Percentiles rank a stretch among this genome's conserved stretches.
phyloP scores from a whole-genome alignment of 2,888 invertebrate species.

The Pristionchus arcanus region DNA sequence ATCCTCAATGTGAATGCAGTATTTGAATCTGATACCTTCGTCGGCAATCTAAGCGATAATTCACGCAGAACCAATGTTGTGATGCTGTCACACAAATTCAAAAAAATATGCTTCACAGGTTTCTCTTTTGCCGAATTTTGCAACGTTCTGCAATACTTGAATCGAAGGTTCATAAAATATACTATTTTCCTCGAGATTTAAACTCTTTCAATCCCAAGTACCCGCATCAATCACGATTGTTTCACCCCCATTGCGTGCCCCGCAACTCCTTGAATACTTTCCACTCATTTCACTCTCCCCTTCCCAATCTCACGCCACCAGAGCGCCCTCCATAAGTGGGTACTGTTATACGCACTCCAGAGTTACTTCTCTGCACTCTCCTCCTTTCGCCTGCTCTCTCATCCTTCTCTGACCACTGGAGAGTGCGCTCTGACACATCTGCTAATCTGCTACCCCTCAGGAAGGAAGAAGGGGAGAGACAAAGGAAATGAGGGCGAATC shows the following conservation, averaged over 20 bases:
- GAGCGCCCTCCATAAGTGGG: conserved; percentile 40
- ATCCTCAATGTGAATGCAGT: too few species aligned
- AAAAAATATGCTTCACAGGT: background rate
- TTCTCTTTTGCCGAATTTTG: background rate
- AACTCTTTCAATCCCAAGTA: background rate
- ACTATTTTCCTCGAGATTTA: background rate
- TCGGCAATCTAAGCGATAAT: too few species aligned
- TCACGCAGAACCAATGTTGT: too few species aligned
- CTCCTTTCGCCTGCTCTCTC: background rate
- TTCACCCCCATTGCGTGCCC: background rate
- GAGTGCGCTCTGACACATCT: conserved; percentile 28
- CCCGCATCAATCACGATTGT: background rate
- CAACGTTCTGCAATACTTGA: background rate
- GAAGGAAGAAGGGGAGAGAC: conserved; percentile 24
- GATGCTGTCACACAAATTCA: too few species aligned
- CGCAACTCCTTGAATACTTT: background rate
- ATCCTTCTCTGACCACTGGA: background rate
- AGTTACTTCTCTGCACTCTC: conserved; percentile 16
- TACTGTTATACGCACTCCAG: conserved; percentile 41
- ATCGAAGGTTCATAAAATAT: background rate
- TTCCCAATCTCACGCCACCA: background rate
- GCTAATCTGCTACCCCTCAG: conserved; percentile 35
- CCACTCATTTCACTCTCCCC: conserved; percentile 4
- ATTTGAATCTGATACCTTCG: too few species aligned
- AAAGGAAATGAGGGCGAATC: conserved; percentile 29